These are phyloP conservation scores for Cyanoramphus novaezelandiae DNA, from an alignment of 2,113 vertebrate genomes.

Conservation along the genomic window DNA sequence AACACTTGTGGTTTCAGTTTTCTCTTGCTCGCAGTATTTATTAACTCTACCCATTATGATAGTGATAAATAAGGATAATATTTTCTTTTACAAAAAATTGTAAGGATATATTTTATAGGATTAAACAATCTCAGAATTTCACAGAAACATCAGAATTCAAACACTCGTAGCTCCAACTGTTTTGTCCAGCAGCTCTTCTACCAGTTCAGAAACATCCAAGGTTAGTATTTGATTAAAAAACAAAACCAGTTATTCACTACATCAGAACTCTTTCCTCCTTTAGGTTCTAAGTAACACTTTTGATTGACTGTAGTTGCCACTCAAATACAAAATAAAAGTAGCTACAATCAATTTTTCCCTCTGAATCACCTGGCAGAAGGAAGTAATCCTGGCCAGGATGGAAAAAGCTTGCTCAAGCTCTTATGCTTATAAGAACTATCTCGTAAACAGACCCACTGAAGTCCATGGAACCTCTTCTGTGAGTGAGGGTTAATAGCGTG, in stretches of 20 bases:
- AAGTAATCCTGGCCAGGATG: neutral
- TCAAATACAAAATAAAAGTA: conserved; percentile 28
- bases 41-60: conserved; percentile 51
- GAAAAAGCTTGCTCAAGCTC: neutral
- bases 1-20: conserved; percentile 39
- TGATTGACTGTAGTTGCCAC: neutral
- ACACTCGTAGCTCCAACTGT: conserved; percentile 61
- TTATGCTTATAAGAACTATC: neutral
- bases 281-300: neutral
- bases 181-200: conserved; percentile 49
- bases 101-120: conserved; percentile 60
- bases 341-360: conserved; percentile 6
- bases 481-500: neutral
- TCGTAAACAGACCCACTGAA: neutral
- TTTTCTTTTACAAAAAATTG: conserved; percentile 72
- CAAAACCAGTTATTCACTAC: neutral
- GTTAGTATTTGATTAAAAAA: conserved; percentile 57
- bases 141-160: conserved; percentile 76
- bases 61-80: conserved; percentile 72
- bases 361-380: neutral
- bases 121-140: conserved; percentile 76
- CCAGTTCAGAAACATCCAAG: conserved; percentile 26
- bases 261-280: conserved; percentile 7
- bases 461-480: neutral
- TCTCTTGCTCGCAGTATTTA: conserved; percentile 70